A percentile compares a stretch with the other conserved stretches of the same genome.
These are phyloP conservation scores for Salticus scenicus DNA, from an alignment of 2,888 invertebrate genomes.

Conservation along the genomic window DNA sequence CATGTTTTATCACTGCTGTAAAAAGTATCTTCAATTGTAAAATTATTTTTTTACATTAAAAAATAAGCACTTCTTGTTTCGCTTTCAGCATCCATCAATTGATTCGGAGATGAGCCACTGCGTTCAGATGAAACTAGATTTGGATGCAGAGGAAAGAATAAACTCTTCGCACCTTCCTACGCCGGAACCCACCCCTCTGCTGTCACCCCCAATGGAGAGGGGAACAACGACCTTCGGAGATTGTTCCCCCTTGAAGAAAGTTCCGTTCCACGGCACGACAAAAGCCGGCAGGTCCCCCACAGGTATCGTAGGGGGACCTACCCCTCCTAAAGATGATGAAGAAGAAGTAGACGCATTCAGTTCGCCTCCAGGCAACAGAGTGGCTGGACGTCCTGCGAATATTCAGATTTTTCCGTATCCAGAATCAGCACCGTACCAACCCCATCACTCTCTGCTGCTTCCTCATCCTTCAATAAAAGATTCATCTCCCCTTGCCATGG, in stretches of 20 bases:
- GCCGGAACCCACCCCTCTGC: conserved; percentile 36
- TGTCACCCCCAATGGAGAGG: conserved; percentile 43
- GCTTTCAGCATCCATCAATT: conserved; percentile 64
- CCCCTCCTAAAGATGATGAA: conserved; percentile 54
- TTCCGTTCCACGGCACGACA: conserved; percentile 56
- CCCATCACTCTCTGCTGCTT: conserved; percentile 7
- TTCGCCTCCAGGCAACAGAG: conserved; percentile 75
- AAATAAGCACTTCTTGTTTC: too few species aligned
- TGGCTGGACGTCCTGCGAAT: conserved; percentile 36
- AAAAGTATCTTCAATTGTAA: too few species aligned
- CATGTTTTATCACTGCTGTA: too few species aligned
- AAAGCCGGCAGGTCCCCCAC: conserved; percentile 47
- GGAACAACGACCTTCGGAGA: conserved; percentile 59
- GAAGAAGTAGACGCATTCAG: conserved; percentile 45
- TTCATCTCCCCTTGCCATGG: conserved; percentile 55
- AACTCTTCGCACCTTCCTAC: not conserved
- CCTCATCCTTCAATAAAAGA: conserved; percentile 23
- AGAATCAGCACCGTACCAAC: not conserved
- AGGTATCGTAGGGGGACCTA: conserved; percentile 40
- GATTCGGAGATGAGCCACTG: conserved; percentile 69
- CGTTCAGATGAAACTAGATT: conserved; percentile 52
- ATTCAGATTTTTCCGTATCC: conserved; percentile 32
- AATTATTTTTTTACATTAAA: too few species aligned
- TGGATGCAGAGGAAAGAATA: conserved; percentile 66
- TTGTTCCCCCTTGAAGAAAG: conserved; percentile 44